phyloP scores from a whole-genome alignment of 2,113 vertebrate species.

The Anseranas semipalmata region DNA sequence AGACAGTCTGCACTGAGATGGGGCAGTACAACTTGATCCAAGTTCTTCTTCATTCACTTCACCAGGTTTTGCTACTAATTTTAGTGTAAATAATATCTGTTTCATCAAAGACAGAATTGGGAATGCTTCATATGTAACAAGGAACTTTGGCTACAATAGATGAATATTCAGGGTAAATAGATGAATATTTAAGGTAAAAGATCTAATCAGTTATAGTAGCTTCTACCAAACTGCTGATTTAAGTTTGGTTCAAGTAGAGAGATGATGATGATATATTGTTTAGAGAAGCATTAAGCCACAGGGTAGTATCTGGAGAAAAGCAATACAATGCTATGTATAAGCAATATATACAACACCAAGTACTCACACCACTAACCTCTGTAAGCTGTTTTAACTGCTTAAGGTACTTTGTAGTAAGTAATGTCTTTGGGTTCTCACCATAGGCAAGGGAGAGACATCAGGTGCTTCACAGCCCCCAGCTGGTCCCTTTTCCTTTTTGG shows the following conservation, averaged over 20 bases:
- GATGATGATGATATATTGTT: neutral
- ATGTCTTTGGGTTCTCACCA: neutral
- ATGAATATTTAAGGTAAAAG: neutral
- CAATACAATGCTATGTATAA: neutral
- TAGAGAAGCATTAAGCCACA: neutral
- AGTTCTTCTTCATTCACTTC: neutral
- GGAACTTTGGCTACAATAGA: neutral
- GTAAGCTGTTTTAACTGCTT: neutral
- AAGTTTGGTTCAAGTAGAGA: neutral
- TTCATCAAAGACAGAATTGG: neutral
- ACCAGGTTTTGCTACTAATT: neutral
- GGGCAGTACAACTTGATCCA: neutral
- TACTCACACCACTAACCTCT: neutral
- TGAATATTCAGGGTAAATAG: neutral
- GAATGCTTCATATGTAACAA: neutral
- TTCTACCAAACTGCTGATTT: neutral
- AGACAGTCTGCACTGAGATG: neutral
- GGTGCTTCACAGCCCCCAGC: neutral
- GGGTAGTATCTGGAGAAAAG: neutral
- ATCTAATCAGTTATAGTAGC: neutral
- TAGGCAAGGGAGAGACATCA: neutral
- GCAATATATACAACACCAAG: neutral
- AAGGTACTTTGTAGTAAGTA: neutral
- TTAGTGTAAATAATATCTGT: neutral
- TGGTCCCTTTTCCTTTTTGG: neutral